A percentile compares a stretch with the other conserved stretches of the same genome.
phyloP scores from a whole-genome alignment of 64 coral and sea anemone genomes.

The Catalaphyllia jardinei region DNA sequence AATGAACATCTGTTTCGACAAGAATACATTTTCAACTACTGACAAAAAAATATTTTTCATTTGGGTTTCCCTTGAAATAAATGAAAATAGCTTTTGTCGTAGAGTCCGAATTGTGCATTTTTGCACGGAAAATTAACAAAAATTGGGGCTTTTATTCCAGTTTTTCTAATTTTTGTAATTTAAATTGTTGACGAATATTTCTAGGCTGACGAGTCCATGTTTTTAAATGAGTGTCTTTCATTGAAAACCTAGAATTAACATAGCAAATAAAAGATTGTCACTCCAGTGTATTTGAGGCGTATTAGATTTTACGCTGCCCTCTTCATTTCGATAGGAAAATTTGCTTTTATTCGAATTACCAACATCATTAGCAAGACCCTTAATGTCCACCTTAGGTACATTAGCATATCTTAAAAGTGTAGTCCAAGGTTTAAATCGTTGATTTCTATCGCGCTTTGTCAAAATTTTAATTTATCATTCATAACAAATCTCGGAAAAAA shows the following conservation, averaged over 20 bases:
- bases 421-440: background rate
- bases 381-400: background rate
- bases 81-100: background rate
- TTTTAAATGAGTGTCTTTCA: background rate
- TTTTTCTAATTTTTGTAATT: background rate
- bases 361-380: conserved; percentile 27
- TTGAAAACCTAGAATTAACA: conserved; percentile 13
- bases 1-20: conserved; percentile 41
- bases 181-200: background rate
- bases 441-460: background rate
- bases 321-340: conserved; percentile 33
- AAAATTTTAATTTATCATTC: conserved; percentile 31
- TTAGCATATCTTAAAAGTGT: conserved; percentile 3
- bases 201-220: background rate
- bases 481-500: conserved; percentile 33
- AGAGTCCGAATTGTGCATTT: background rate
- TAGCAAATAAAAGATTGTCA: conserved; percentile 41
- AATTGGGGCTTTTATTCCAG: conserved; percentile 9
- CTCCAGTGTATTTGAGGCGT: background rate
- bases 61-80: conserved; percentile 15
- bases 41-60: conserved; percentile 50
- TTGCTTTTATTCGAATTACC: conserved; percentile 20
- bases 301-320: background rate
- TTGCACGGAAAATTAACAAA: background rate
- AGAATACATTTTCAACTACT: conserved; percentile 13